phyloP scores from a whole-genome alignment of 1,140 invertebrate genomes.

The Caenorhabditis remanei region DNA sequence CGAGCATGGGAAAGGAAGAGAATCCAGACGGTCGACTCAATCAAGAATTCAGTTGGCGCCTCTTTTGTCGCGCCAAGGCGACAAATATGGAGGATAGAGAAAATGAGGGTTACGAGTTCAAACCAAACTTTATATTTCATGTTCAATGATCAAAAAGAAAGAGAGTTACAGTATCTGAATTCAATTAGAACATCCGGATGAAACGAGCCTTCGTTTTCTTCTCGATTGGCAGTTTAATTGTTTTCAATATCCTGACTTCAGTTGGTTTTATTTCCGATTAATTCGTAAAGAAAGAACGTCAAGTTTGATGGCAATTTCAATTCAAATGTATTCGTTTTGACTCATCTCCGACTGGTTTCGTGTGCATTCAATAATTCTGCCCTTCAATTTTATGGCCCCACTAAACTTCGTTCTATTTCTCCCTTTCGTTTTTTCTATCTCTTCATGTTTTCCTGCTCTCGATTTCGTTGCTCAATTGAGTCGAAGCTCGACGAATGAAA shows the following conservation, averaged over 20 bases:
- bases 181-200: not conserved
- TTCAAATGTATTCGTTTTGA: constrained; percentile 15
- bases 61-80: constrained; percentile 42
- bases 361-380: constrained; percentile 39
- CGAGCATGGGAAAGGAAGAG: not conserved
- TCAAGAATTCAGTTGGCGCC: constrained; percentile 53
- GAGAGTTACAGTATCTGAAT: not conserved
- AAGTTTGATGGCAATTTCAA: not conserved
- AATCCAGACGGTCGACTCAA: constrained; percentile 36
- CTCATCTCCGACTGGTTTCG: not conserved
- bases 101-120: not conserved
- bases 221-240: not conserved
- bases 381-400: constrained; percentile 45
- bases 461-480: constrained; percentile 20
- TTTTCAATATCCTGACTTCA: not conserved
- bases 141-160: not conserved
- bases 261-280: not conserved
- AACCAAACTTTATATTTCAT: not conserved
- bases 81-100: not conserved
- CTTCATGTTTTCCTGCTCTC: not conserved
- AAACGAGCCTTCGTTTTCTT: too few relatives aligned
- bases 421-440: not conserved
- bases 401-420: constrained; percentile 1
- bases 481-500: constrained; percentile 22
- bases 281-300: not conserved